Evolutionary conservation across 1,140 invertebrate species (phyloP), one percentile per base, ranked within the genome.

Genomic region (Condylostylus longicornis): DNA sequence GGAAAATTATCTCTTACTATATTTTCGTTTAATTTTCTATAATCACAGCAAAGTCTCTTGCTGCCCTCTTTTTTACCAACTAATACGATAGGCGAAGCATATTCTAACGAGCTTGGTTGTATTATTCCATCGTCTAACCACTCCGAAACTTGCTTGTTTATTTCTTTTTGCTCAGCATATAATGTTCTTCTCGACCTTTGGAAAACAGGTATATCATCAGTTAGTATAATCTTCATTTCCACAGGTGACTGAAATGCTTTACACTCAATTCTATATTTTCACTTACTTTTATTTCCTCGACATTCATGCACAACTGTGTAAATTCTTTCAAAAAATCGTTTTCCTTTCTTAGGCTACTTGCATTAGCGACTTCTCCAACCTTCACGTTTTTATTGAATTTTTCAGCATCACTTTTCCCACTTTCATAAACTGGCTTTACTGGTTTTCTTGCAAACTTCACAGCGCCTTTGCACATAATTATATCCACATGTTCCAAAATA

Each of bases 41-140:
- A 51, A 29, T 53, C 50, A 10, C 50, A 35, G 41, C 47, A 49
- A 13, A 49, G 19, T 13, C 47, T 15, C 4, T 38, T 30, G 9
- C 42, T 29, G 4, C 42, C 42, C 29, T 48, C 45, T 34, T 48
- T 51, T 14, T 52, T 47, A 18, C 33, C 43, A 1, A 50, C 50
- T 31, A 53, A 21, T 6, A 53, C 44, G 2, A 51, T 44, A 6
- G 49, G 50, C 15, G 47, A 50, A 6, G 50, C 49, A 38, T 38
- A 42, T 5, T 31, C 22, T 18, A 37, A 42, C 8, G 15, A 21
- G 38, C 50, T 54, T 27, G 46, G 37, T 18, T 38, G 27, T 13
- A 63, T 52, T 14, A 62, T 48, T n/a, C 38, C 43, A n/a, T 48
- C 23, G 3, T 42, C 13, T 25, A 57, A 30, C 46, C 56, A 56